Evolutionary conservation across 2,113 vertebrate species (phyloP).

Genomic region (Planiliza haematocheilus): DNA sequence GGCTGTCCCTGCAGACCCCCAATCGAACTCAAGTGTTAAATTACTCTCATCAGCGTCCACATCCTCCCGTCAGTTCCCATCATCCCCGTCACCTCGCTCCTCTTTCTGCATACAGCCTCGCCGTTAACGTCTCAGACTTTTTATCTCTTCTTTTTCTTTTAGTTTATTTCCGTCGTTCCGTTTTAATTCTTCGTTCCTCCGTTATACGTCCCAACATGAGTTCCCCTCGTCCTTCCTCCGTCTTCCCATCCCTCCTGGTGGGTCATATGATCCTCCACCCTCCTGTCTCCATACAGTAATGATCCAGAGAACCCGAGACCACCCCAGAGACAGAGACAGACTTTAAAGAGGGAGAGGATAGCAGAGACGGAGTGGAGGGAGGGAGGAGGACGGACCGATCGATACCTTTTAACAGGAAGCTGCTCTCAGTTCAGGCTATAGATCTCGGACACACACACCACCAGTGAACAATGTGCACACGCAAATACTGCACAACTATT

Average conservation of each 20-base stretch:
- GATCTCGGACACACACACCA: constrained; percentile 35
- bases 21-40: constrained; percentile 35
- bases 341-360: constrained; percentile 1
- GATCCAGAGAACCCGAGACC: constrained; percentile 74
- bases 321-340: constrained; percentile 57
- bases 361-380: background rate
- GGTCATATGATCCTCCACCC: constrained; percentile 47
- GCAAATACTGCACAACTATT: too few relatives aligned
- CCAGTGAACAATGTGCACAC: too few relatives aligned
- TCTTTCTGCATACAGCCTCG: background rate
- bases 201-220: constrained; percentile 19
- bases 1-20: background rate
- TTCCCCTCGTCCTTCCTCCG: constrained; percentile 20
- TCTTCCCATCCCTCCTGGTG: constrained; percentile 20
- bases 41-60: constrained; percentile 54
- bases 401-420: constrained; percentile 66
- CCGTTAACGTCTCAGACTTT: fast-evolving
- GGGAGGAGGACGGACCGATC: constrained; percentile 49
- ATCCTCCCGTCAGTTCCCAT: constrained; percentile 37
- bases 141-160: too few relatives aligned
- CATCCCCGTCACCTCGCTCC: constrained; percentile 4
- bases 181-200: background rate
- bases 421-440: constrained; percentile 50
- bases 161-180: too few relatives aligned
- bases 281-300: constrained; percentile 63